Base-by-base conservation (phyloP, 2,888 invertebrate species). In the Lycocerus yunnanus region DNA sequence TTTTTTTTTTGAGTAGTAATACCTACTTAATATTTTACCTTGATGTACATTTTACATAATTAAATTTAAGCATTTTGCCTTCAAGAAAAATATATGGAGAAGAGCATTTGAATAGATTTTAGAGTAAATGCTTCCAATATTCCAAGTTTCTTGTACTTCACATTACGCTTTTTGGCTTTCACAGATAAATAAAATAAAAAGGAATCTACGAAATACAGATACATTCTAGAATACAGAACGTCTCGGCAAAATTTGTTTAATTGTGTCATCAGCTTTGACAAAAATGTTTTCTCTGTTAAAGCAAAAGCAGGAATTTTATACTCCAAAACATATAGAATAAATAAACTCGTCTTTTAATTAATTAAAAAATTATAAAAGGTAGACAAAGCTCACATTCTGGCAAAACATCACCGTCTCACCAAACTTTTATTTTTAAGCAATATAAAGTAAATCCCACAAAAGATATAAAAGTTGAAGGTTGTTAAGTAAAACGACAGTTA, bases 41-140 rank as follows among this genome's bases (percentile, higher is more conserved):
- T n/a, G n/a, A 43, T n/a, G 43, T 43, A 43, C n/a, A 73, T 73
- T 73, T 73, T 73, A 73, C 69, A 69, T 73, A 73, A 73, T 73
- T 73, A 15, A 14, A 27, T 20, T n/a, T 66, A 69, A 73, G 59
- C 65, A 71, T 59, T 66, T 69, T 20, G 65, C 69, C 24, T 66
- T 15, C 58, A 43, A 21, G 73, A 73, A 15, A 65, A 43, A n/a
- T 43, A 4, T 43, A n/a, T 5, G 6, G n/a, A n/a, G 13, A 11
- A 27, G 11, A 24, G 15, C n/a, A 20, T 16, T 63, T 20, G 61
- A 63, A 18, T 20, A 10, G 18, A 16, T 63, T 63, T 63, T n/a
- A 8, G 13, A 18, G 13, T 10, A 6, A 60, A 60, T 15, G 9
- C 60, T 16, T 60, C 18, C 13, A 63, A 63, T 63, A 18, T 18